phyloP scores from a whole-genome alignment of 2,888 invertebrate species.

The Stegophylla sp. region DNA sequence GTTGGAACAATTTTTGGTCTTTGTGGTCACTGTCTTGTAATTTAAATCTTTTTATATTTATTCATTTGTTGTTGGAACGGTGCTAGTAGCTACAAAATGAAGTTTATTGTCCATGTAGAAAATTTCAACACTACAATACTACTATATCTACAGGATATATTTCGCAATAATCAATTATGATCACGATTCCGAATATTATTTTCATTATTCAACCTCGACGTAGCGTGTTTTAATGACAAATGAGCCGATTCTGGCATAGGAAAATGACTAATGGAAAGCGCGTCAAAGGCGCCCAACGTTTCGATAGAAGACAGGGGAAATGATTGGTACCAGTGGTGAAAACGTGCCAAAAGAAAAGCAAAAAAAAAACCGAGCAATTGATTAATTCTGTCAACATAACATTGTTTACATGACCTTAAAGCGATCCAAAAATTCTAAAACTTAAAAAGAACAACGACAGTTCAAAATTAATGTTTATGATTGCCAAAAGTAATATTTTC shows the following conservation, averaged over 20 bases:
- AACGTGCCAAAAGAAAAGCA: slow-evolving; percentile 43
- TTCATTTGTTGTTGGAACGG: not conserved
- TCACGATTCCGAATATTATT: slow-evolving; percentile 43
- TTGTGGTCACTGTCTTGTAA: not conserved
- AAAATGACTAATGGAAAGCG: slow-evolving; percentile 55
- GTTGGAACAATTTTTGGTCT: not conserved
- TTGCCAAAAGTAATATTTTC: not conserved
- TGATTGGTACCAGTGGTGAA: slow-evolving; percentile 46
- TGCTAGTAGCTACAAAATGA: not conserved
- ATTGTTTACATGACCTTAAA: slow-evolving; percentile 43
- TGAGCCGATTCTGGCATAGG: slow-evolving; percentile 41
- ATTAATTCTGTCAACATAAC: slow-evolving; percentile 32
- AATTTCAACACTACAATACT: not conserved
- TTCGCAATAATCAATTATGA: slow-evolving; percentile 53
- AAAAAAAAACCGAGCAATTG: slow-evolving; percentile 37
- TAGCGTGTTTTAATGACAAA: slow-evolving; percentile 56
- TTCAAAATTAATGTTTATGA: not conserved
- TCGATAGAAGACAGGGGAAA: not conserved
- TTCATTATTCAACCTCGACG: slow-evolving; percentile 54
- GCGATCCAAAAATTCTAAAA: slow-evolving; percentile 20
- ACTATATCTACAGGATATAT: not conserved
- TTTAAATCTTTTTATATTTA: slow-evolving; percentile 29
- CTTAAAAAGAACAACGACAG: slow-evolving; percentile 23
- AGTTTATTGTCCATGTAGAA: not conserved
- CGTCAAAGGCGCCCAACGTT: slow-evolving; percentile 29